These are phyloP conservation scores for Pyrrhosoma nymphula DNA, from an alignment of 2,888 invertebrate species.

Conservation along the genomic window DNA sequence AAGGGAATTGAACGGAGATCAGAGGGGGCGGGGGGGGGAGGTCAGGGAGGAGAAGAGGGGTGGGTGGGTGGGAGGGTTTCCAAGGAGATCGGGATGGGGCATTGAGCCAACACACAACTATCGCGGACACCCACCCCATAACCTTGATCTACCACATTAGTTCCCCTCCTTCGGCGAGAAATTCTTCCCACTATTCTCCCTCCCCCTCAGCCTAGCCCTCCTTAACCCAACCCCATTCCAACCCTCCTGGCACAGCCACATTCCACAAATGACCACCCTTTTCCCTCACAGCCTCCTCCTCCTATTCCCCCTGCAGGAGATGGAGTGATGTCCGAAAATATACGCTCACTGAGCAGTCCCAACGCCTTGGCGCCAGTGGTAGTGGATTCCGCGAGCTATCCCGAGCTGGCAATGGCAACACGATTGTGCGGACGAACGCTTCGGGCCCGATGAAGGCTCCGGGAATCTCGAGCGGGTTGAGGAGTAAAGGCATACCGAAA, in stretches of 20 bases:
- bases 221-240: background rate
- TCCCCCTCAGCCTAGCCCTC: background rate
- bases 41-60: background rate
- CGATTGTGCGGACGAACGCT: background rate
- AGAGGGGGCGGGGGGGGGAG: background rate
- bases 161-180: background rate
- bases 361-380: background rate
- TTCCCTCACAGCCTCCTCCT: background rate
- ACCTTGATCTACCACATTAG: slow-evolving; percentile 48
- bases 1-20: background rate
- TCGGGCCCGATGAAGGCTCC: background rate
- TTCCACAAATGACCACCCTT: slow-evolving; percentile 47
- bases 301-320: background rate
- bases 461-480: background rate
- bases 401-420: background rate
- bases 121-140: slow-evolving; percentile 22
- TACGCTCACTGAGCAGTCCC: background rate
- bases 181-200: background rate
- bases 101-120: background rate
- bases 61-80: background rate
- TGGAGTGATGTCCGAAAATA: slow-evolving; percentile 26
- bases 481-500: too few species aligned
- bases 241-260: background rate
- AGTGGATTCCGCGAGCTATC: background rate
- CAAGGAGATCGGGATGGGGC: slow-evolving; percentile 45